Evolutionary conservation across 2,797 vertebrate genomes (phyloP).

Genomic region (Knipowitschia caucasica): DNA sequence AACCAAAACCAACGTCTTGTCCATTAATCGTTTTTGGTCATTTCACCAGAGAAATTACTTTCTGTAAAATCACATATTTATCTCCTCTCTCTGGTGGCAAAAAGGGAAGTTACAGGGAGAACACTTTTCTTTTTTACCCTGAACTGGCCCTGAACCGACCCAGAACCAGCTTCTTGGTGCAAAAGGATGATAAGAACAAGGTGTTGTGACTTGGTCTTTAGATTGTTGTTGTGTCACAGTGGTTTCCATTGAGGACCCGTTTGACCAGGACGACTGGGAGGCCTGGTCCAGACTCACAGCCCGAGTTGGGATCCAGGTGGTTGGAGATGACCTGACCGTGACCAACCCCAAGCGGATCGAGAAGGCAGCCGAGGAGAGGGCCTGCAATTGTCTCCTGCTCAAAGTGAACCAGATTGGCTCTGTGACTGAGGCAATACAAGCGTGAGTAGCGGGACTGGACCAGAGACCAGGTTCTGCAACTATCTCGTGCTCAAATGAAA

Average conservation of each 20-base stretch:
- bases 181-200: too few species aligned
- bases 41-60: too few species aligned
- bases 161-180: too few species aligned
- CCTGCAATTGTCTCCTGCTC: conserved; percentile 92
- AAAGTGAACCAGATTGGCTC: conserved; percentile 96
- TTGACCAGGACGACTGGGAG: conserved; percentile 94
- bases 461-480: not conserved
- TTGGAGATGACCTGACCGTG: conserved; percentile 91
- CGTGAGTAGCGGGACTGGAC: conserved; percentile 61
- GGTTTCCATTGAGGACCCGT: conserved; percentile 94
- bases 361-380: conserved; percentile 87
- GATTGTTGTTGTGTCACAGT: conserved; percentile 60
- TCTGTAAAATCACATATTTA: too few species aligned
- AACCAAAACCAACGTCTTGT: too few species aligned
- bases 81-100: too few species aligned
- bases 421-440: conserved; percentile 89
- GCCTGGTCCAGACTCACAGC: conserved; percentile 90
- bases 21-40: too few species aligned
- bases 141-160: too few species aligned
- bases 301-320: conserved; percentile 91
- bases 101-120: too few species aligned
- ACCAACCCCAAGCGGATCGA: conserved; percentile 92
- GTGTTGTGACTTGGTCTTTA: too few species aligned
- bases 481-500: not conserved
- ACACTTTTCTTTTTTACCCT: too few species aligned